A percentile compares a stretch with the other conserved stretches of the same genome.
These are phyloP conservation scores for Sylvicola cinctus DNA, from an alignment of 2,888 invertebrate species.

Conservation along the genomic window DNA sequence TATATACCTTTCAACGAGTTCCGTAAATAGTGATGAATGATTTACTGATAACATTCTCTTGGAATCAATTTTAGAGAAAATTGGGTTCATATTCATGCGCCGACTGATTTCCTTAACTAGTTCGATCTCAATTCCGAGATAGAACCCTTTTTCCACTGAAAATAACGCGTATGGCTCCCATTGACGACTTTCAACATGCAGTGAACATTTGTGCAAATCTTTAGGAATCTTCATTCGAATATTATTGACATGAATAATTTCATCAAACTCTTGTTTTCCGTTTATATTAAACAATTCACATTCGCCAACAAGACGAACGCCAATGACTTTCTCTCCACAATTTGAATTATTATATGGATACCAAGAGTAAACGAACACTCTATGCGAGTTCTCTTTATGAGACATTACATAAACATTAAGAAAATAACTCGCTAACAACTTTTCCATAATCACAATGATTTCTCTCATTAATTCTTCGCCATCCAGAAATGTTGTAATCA, in stretches of 20 bases:
- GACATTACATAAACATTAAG: slow-evolving; percentile 5
- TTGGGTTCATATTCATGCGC: neutral
- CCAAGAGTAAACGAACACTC: neutral
- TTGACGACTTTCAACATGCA: neutral
- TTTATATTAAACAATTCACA: neutral
- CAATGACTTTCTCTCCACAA: neutral
- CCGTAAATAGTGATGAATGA: neutral
- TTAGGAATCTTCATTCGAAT: neutral
- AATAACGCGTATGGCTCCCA: neutral
- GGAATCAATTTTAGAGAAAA: neutral
- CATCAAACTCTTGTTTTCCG: neutral
- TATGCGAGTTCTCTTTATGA: neutral
- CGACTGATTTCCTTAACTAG: neutral
- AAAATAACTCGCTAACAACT: neutral
- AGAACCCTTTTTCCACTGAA: neutral
- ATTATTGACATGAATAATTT: neutral
- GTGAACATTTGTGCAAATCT: neutral
- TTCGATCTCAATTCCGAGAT: neutral
- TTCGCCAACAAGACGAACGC: neutral
- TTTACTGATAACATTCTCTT: no score
- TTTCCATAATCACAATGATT: slow-evolving; percentile 3
- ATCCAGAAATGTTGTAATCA: slow-evolving; percentile 4
- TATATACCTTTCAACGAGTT: neutral
- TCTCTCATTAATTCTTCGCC: neutral
- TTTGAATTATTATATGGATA: neutral